phyloP scores from a whole-genome alignment of 2,888 invertebrate genomes.

The Malthinus flaveolus region DNA sequence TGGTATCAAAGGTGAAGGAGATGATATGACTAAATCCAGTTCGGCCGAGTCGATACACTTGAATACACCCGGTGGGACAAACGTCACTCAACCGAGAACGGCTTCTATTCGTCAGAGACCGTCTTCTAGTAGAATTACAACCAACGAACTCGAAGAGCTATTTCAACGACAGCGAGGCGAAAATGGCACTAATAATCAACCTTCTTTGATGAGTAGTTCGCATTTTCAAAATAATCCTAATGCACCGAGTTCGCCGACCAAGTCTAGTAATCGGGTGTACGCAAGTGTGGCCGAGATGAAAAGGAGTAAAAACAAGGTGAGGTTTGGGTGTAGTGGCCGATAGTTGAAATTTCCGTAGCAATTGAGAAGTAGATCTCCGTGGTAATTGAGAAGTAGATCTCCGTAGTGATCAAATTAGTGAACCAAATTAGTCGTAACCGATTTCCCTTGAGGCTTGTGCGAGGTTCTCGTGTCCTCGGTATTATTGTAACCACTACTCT shows the following conservation, averaged over 20 bases:
- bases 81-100: conserved; percentile 77
- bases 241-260: conserved; percentile 67
- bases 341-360: too few species aligned
- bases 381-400: too few species aligned
- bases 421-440: too few species aligned
- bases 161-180: conserved; percentile 82
- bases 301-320: conserved; percentile 70
- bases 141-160: conserved; percentile 89
- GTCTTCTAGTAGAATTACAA: conserved; percentile 84
- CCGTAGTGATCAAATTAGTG: too few species aligned
- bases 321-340: too few species aligned
- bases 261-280: conserved; percentile 70
- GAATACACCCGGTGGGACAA: conserved; percentile 49
- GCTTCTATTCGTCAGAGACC: conserved; percentile 91
- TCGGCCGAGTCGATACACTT: conserved; percentile 81
- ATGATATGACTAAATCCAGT: conserved; percentile 76
- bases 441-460: too few species aligned
- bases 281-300: conserved; percentile 97
- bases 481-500: too few species aligned
- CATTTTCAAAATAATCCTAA: conserved; percentile 70
- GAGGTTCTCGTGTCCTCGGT: too few species aligned
- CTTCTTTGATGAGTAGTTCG: conserved; percentile 71
- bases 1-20: conserved; percentile 74
- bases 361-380: too few species aligned
- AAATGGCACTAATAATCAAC: conserved; percentile 53